Conservation (phyloP, 2,797 vertebrate genomes). For the Pempheris klunzingeri region DNA sequence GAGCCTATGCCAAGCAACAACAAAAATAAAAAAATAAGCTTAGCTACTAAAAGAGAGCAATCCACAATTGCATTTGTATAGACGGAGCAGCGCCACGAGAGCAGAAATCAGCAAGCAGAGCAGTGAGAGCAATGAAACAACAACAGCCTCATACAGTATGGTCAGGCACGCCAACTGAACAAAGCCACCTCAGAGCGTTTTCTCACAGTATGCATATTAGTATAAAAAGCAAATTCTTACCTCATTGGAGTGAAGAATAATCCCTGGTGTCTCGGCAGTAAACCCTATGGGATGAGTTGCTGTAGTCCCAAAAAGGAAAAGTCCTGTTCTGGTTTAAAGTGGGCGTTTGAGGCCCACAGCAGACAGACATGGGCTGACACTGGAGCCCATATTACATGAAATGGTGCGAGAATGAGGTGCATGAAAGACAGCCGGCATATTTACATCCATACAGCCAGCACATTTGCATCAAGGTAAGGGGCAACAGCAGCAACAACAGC, state of each 20-base stretch:
- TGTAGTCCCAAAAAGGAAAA: constrained; percentile 1
- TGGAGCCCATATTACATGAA: background rate
- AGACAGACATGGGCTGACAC: background rate
- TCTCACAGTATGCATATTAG: background rate
- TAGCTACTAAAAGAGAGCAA: background rate
- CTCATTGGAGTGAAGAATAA: background rate
- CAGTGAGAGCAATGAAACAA: constrained; percentile 12
- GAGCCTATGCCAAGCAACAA: background rate
- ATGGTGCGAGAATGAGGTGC: background rate
- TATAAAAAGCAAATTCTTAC: constrained; percentile 9
- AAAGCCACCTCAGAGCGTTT: background rate
- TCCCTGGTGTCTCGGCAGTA: background rate
- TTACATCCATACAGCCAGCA: constrained; percentile 5
- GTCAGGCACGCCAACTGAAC: constrained; percentile 8
- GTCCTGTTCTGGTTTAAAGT: constrained; percentile 4
- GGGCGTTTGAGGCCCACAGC: background rate
- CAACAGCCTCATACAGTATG: background rate
- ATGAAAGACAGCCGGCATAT: constrained; percentile 11
- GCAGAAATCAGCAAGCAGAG: constrained; percentile 14
- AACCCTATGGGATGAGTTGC: background rate
- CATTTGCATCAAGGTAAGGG: background rate
- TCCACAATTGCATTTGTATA: constrained; percentile 2
- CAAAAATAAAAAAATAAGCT: background rate
- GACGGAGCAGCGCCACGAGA: constrained; percentile 5
- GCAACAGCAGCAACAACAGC: constrained; percentile 9